Percentiles rank a stretch among this genome's conserved stretches.
phyloP scores from a whole-genome alignment of 2,888 invertebrate species.

The Pharmacophagus antenor region DNA sequence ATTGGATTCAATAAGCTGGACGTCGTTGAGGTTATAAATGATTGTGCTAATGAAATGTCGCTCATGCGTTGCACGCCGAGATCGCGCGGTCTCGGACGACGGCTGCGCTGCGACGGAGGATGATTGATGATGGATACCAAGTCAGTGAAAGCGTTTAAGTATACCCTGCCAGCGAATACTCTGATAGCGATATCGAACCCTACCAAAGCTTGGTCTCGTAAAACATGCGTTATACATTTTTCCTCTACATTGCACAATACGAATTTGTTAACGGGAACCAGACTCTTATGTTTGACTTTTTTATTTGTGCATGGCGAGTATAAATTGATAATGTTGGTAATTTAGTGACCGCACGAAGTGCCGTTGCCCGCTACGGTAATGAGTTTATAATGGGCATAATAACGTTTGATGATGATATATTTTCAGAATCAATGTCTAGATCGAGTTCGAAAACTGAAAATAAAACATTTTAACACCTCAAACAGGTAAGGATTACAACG shows the following conservation, averaged over 20 bases:
- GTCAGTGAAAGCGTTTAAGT: constrained; percentile 70
- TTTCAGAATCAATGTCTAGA: constrained; percentile 78
- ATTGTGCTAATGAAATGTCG: constrained; percentile 36
- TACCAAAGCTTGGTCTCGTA: constrained; percentile 57
- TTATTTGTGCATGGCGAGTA: constrained; percentile 76
- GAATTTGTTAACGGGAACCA: constrained; percentile 79
- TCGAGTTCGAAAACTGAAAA: constrained; percentile 44
- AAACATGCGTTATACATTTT: constrained; percentile 76
- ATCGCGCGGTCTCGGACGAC: constrained; percentile 31
- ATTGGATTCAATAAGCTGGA: constrained; percentile 32
- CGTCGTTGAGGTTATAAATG: constrained; percentile 34
- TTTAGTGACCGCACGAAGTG: constrained; percentile 75
- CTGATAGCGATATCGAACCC: constrained; percentile 69
- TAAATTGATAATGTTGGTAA: constrained; percentile 81
- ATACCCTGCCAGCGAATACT: constrained; percentile 51
- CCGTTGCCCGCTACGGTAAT: constrained; percentile 79
- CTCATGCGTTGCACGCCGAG: constrained; percentile 32
- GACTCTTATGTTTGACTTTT: constrained; percentile 76
- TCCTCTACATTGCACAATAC: constrained; percentile 80
- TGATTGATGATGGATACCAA: constrained; percentile 59
- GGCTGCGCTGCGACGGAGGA: constrained; percentile 30
- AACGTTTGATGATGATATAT: constrained; percentile 75
- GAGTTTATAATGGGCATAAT: constrained; percentile 79
- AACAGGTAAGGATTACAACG: constrained; percentile 1
- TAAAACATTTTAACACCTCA: constrained; percentile 15